Conservation (phyloP, 2,888 invertebrate species). For the Itoplectis maculator region DNA sequence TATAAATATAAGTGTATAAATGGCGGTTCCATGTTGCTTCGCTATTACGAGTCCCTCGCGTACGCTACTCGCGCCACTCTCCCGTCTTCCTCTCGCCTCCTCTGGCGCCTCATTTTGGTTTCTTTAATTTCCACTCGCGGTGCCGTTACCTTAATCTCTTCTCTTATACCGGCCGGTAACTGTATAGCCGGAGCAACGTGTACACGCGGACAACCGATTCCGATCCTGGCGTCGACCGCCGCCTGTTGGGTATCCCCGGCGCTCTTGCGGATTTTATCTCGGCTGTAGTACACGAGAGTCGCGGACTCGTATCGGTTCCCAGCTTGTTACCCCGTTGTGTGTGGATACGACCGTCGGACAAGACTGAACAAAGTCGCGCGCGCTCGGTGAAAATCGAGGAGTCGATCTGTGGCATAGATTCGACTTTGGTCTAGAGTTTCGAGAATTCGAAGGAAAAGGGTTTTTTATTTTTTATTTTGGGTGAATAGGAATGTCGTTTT, state of each 20-base stretch:
- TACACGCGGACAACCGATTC: conserved; percentile 44
- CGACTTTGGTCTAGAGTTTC: too few relatives aligned
- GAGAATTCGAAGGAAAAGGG: too few relatives aligned
- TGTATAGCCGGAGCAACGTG: conserved; percentile 60
- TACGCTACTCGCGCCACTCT: conserved; percentile 22
- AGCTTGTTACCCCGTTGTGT: neutral
- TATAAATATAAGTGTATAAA: neutral
- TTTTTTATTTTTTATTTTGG: too few relatives aligned
- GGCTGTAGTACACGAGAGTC: conserved; percentile 35
- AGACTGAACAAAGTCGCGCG: conserved; percentile 6
- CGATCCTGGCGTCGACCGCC: conserved; percentile 35
- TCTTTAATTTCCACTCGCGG: conserved; percentile 71
- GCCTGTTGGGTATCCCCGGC: conserved; percentile 27
- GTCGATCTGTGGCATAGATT: neutral
- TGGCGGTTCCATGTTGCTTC: conserved; percentile 26
- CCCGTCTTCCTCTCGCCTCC: conserved; percentile 50
- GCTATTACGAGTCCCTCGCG: conserved; percentile 4
- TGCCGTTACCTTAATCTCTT: conserved; percentile 78
- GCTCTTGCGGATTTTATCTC: conserved; percentile 59
- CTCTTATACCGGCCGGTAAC: conserved; percentile 71
- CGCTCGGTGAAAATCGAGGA: neutral
- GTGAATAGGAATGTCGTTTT: too few relatives aligned
- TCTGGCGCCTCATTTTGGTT: conserved; percentile 69
- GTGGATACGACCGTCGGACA: neutral
- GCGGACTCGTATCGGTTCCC: conserved; percentile 39